Percentiles rank a stretch among this genome's conserved stretches.
Conservation (phyloP, 2,113 vertebrate species). For the Anguilla rostrata region DNA sequence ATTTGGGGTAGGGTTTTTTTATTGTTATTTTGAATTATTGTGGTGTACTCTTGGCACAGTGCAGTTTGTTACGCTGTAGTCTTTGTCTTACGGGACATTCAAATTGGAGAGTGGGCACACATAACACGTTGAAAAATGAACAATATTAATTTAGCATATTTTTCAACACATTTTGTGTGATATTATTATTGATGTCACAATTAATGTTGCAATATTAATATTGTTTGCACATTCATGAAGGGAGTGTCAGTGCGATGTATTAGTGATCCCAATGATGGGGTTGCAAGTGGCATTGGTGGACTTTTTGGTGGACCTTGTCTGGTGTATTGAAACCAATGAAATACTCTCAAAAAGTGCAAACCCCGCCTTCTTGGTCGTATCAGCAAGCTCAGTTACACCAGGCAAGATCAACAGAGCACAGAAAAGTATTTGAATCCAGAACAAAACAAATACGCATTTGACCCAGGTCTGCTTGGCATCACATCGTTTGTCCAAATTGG, state of each 20-base stretch:
- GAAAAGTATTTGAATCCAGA: too few relatives aligned
- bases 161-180: too few relatives aligned
- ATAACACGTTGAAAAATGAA: neutral
- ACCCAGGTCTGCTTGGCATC: too few relatives aligned
- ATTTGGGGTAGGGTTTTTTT: neutral
- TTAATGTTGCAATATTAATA: too few relatives aligned
- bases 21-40: neutral
- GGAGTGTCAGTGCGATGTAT: neutral
- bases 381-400: too few relatives aligned
- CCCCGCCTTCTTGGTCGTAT: too few relatives aligned
- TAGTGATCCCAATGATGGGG: neutral
- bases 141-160: neutral
- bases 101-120: neutral
- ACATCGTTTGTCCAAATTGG: neutral
- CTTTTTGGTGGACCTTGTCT: too few relatives aligned
- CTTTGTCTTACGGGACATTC: neutral
- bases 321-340: too few relatives aligned
- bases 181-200: too few relatives aligned
- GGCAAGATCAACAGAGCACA: too few relatives aligned
- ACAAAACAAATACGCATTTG: too few relatives aligned
- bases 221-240: neutral
- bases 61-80: neutral
- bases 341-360: too few relatives aligned
- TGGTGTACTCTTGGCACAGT: neutral
- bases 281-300: neutral